These are phyloP conservation scores for Dromius quadrimaculatus DNA, from an alignment of 2,888 invertebrate species.

Conservation along the genomic window DNA sequence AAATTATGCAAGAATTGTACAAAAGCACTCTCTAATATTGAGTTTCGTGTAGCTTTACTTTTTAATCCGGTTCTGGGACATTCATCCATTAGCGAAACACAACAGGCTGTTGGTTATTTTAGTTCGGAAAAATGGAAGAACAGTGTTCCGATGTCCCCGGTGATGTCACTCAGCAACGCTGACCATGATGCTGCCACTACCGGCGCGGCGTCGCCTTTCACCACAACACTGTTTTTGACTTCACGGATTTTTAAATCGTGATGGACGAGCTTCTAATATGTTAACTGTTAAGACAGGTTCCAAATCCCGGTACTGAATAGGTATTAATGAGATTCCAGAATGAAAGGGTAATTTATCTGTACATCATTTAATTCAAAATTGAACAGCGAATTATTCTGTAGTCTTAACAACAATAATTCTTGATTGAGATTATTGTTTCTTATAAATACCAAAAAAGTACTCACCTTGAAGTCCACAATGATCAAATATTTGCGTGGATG, in stretches of 20 bases:
- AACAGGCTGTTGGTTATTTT: conserved; percentile 61
- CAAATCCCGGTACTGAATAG: no score
- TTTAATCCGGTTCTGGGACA: conserved; percentile 41
- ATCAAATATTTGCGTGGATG: no score
- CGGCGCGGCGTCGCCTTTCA: conserved; percentile 2
- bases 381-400: no score
- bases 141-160: conserved; percentile 62
- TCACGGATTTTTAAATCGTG: conserved; percentile 16
- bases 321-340: no score
- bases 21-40: not conserved
- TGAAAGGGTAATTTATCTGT: no score
- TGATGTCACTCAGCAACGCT: conserved; percentile 34
- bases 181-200: no score
- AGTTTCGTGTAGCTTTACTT: not conserved
- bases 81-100: conserved; percentile 59
- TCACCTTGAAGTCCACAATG: no score
- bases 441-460: no score
- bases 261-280: not conserved
- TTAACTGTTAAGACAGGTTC: conserved; percentile 19
- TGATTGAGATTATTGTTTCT: no score
- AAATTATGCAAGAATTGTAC: no score
- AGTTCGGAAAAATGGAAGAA: conserved; percentile 64
- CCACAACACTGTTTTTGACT: conserved; percentile 33
- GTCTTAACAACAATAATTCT: no score
- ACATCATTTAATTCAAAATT: no score